These are phyloP conservation scores for Sepioteuthis lessoniana DNA, from an alignment of 2,888 invertebrate species.

Conservation along the genomic window DNA sequence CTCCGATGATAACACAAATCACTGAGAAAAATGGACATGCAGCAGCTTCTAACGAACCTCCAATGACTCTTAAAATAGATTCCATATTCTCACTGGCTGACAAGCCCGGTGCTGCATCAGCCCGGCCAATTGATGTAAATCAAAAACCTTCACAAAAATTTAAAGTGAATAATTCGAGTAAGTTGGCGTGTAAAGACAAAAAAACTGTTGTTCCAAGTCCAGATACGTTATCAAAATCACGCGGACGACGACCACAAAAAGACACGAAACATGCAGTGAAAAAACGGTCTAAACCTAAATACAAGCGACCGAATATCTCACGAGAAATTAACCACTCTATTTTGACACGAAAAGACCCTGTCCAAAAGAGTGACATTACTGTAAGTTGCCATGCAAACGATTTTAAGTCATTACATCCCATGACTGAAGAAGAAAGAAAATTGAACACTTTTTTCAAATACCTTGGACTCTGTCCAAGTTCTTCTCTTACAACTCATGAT, in stretches of 20 bases:
- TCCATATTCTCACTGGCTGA: slow-evolving; percentile 34
- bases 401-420: not conserved
- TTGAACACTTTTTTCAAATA: slow-evolving; percentile 40
- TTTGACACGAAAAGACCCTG: not conserved
- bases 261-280: not conserved
- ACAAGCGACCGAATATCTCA: not conserved
- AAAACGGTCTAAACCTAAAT: not conserved
- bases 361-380: not conserved
- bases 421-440: slow-evolving; percentile 38
- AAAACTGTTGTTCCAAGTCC: not conserved
- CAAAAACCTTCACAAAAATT: not conserved
- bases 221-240: not conserved
- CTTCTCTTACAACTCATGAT: not conserved
- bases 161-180: not conserved
- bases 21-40: not conserved
- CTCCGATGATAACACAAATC: not conserved
- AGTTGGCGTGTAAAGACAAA: not conserved
- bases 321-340: not conserved
- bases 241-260: not conserved
- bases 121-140: not conserved
- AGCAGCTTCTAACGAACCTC: not conserved
- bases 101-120: not conserved
- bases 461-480: slow-evolving; percentile 36
- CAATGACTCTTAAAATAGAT: slow-evolving; percentile 37
- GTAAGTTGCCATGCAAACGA: slow-evolving; percentile 42